phyloP scores from a whole-genome alignment of 30 jellyfish, hydroid and myxozoan species.

The Hydractinia symbiolongicarpus region DNA sequence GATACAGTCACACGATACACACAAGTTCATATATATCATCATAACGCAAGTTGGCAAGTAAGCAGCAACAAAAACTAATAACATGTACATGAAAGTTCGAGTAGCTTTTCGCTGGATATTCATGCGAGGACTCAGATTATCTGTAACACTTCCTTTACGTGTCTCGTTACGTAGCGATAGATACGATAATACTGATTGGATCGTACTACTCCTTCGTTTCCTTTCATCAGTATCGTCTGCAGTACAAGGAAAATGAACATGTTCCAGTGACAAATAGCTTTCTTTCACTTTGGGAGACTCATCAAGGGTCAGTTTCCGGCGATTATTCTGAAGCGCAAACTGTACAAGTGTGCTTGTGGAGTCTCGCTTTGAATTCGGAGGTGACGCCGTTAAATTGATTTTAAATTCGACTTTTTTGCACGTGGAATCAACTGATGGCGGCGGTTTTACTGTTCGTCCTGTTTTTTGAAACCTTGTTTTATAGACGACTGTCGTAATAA shows the following conservation, averaged over 20 bases:
- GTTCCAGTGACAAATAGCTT: no score
- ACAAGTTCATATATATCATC: conserved; percentile 23
- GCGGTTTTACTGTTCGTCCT: background rate
- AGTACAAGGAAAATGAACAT: background rate
- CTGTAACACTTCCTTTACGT: background rate
- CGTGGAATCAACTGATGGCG: background rate
- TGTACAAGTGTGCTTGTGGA: background rate
- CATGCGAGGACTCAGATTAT: background rate
- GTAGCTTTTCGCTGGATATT: conserved; percentile 23
- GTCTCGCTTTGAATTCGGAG: background rate
- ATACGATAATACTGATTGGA: background rate
- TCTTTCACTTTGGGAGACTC: background rate
- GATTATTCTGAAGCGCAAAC: background rate
- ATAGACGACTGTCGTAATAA: background rate
- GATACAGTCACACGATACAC: conserved; percentile 20
- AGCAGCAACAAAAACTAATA: conserved; percentile 15
- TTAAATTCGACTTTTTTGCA: background rate
- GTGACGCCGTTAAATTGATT: background rate
- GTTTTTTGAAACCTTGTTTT: background rate
- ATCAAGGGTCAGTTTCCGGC: background rate
- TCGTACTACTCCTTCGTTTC: background rate
- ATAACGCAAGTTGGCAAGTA: conserved; percentile 22
- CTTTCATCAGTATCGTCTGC: background rate
- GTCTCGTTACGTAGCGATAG: background rate
- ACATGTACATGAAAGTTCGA: conserved; percentile 22